These are phyloP conservation scores for Hipposideros armiger DNA, from an alignment of 2,113 vertebrate genomes.

Conservation along the genomic window DNA sequence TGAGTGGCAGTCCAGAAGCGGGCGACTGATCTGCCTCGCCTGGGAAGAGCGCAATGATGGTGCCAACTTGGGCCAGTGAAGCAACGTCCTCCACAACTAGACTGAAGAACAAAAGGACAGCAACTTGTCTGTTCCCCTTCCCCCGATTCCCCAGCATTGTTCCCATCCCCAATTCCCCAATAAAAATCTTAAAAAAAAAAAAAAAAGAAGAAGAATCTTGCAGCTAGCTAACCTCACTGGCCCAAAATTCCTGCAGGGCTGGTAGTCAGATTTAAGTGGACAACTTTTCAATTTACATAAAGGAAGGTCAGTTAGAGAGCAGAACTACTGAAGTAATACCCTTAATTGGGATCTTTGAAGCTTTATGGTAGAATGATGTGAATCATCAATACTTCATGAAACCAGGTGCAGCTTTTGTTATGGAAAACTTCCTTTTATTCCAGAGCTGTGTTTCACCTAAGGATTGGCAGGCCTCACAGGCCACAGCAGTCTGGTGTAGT, in stretches of 20 bases:
- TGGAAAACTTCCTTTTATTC: constrained; percentile 87
- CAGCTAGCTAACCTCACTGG: constrained; percentile 91
- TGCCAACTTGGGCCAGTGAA: too few species aligned
- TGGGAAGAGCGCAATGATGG: too few species aligned
- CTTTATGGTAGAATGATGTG: constrained; percentile 85
- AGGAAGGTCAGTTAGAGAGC: constrained; percentile 91
- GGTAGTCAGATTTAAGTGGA: constrained; percentile 86
- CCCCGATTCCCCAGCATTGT: too few species aligned
- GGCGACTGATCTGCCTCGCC: too few species aligned
- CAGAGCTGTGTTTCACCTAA: constrained; percentile 87
- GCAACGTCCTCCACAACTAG: too few species aligned
- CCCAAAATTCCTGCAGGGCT: constrained; percentile 93
- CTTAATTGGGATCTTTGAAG: constrained; percentile 87
- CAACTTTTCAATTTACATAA: constrained; percentile 88
- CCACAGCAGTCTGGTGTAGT: not conserved
- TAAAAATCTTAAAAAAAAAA: too few species aligned
- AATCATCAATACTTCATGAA: constrained; percentile 89
- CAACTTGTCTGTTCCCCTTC: too few species aligned
- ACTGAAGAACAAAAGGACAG: too few species aligned
- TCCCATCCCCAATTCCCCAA: too few species aligned
- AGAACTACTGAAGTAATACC: constrained; percentile 89
- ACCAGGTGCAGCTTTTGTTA: constrained; percentile 91
- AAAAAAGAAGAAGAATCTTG: constrained; percentile 83
- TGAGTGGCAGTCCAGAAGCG: too few species aligned
- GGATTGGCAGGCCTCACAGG: constrained; percentile 89